Percentiles rank a stretch among this genome's conserved stretches.
Evolutionary conservation across 2,797 vertebrate species (phyloP).

Genomic region (Acrocephalus scirpaceus): DNA sequence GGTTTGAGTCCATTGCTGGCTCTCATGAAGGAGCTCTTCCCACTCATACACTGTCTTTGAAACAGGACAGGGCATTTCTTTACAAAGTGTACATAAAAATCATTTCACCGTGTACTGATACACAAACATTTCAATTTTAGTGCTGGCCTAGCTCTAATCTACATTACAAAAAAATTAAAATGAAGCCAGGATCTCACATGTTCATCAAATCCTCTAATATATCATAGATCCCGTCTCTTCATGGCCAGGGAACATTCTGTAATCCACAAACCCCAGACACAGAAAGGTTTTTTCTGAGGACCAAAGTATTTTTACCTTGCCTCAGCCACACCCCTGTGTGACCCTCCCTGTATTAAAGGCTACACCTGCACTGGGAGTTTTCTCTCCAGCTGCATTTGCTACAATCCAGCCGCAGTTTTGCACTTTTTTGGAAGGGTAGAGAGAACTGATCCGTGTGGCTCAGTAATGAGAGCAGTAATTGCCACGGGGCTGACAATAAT

Average conservation of each 20-base stretch:
- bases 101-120: rapidly evolving
- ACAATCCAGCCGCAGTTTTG: not conserved
- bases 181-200: not conserved
- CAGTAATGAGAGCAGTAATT: slow-evolving; percentile 14
- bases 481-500: slow-evolving; percentile 16
- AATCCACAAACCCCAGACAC: not conserved
- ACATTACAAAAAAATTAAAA: not conserved
- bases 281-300: not conserved
- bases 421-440: not conserved
- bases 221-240: not conserved
- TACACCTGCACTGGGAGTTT: not conserved
- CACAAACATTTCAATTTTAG: not conserved
- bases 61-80: not conserved
- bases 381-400: not conserved
- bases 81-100: not conserved
- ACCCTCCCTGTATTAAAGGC: not conserved
- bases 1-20: not conserved
- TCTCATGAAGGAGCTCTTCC: not conserved
- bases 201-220: not conserved
- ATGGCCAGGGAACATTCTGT: not conserved
- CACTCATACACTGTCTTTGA: not conserved
- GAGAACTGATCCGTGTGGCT: not conserved
- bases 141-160: not conserved
- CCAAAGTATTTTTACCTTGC: not conserved
- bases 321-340: not conserved